These are phyloP conservation scores for Numenius phaeopus DNA, from an alignment of 2,797 vertebrate genomes.

Conservation along the genomic window DNA sequence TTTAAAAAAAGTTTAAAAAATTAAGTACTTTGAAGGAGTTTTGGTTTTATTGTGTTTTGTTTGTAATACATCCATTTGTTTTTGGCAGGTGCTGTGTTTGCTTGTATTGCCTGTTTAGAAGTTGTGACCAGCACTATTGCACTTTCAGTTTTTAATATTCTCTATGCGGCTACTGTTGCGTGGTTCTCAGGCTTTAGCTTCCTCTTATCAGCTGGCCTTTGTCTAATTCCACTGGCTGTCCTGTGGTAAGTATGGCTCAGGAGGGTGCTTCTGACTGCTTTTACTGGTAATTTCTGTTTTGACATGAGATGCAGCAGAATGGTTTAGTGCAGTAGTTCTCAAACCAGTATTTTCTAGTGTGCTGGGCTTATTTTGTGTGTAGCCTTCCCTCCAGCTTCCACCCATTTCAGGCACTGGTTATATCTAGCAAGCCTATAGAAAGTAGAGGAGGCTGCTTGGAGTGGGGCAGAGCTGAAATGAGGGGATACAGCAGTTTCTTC, in stretches of 20 bases:
- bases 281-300: background rate
- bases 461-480: background rate
- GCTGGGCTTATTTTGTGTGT: background rate
- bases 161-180: conserved; percentile 89
- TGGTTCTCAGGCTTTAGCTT: conserved; percentile 92
- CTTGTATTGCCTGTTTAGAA: conserved; percentile 90
- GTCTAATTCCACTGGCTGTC: conserved; percentile 83
- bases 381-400: background rate
- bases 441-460: background rate
- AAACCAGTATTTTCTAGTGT: background rate
- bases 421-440: background rate
- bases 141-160: conserved; percentile 81
- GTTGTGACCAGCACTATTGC: conserved; percentile 81
- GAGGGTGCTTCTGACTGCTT: background rate
- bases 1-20: background rate
- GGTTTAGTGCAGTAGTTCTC: background rate
- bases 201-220: conserved; percentile 86
- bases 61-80: conserved; percentile 29
- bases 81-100: conserved; percentile 90
- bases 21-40: background rate
- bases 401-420: background rate
- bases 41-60: background rate
- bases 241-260: conserved; percentile 83
- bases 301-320: background rate
- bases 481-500: background rate